Conservation (phyloP, 2,113 vertebrate genomes). For the Pteruthius melanotis region DNA sequence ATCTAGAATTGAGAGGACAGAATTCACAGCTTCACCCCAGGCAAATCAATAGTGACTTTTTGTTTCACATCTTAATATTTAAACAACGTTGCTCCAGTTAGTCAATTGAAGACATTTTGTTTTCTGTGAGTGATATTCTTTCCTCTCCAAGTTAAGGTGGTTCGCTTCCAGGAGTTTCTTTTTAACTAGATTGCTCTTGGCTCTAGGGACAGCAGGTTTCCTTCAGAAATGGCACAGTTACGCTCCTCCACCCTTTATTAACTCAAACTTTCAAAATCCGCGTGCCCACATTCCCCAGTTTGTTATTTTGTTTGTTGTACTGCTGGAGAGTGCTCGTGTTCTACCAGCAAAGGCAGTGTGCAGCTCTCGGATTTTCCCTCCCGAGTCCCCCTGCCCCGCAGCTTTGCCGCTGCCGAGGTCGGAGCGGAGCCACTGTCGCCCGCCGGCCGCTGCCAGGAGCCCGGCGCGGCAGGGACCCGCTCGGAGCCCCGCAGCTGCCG, state of each 20-base stretch:
- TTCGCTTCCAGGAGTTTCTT: neutral
- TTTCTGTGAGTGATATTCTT: neutral
- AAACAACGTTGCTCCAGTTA: neutral
- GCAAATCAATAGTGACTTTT: neutral
- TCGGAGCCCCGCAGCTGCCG: fast-evolving
- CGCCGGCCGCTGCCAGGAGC: neutral
- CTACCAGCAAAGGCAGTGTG: neutral
- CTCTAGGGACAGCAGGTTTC: neutral
- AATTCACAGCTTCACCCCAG: neutral
- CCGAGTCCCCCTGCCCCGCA: neutral
- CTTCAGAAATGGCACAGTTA: neutral
- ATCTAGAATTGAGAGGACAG: neutral
- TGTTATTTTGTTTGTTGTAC: neutral
- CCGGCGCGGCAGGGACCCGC: neutral
- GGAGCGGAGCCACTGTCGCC: neutral
- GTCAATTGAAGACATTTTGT: neutral
- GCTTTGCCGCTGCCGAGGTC: neutral
- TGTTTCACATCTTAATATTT: neutral
- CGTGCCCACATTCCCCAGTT: fast-evolving
- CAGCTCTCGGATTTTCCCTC: neutral
- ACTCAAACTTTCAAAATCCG: neutral
- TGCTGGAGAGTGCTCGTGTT: neutral
- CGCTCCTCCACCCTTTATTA: neutral
- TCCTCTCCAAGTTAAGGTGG: neutral
- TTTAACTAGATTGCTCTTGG: neutral